Base-by-base conservation (phyloP, 2,888 invertebrate species). In the Campopleginae sp. region DNA sequence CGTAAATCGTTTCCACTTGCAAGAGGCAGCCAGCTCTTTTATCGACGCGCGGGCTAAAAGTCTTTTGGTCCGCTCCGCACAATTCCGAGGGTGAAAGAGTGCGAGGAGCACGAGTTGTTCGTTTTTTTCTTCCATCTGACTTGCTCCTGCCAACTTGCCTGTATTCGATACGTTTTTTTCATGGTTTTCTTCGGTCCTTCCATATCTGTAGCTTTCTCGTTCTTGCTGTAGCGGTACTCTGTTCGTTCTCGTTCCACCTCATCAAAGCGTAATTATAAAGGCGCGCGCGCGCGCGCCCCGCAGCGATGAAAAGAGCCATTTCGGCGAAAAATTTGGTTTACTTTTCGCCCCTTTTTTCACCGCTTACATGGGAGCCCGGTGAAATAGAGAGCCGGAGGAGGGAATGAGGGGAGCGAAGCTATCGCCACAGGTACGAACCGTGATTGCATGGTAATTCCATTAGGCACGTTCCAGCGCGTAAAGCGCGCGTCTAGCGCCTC, bases 361-460 rank as follows among this genome's bases (percentile, higher is more conserved):
- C 85, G 85, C 82, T 84, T 82, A 80, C 68, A 70, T 42, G 58
- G 58, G 38, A 72, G 19, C 61, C 46, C 51, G 58, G 38, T 23
- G 80, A 63, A 48, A 76, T 63, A 33, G 70, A 23, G 66, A 58
- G 38, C 58, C 75, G 68, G 27, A 17, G 80, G 71, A 61, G 19
- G 27, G 65, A 80, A 71, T 46, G 65, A 77, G 42, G 66, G 48
- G 61, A 72, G 76, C 33, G 19, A 76, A 61, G 23, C 46, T 72
- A 79, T 33, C 66, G 58, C 85, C 82, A 80, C 85, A 85, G 82
- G 85, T 85, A 85, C 82, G 82, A 80, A 70, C 87, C 88, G 89
- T 90, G 91, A 92, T 92, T 92, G 91, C 91, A 87, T 87, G 88
- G 89, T 91, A 90, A 92, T 91, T 91, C 90, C 89, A 91, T 92